Evolutionary conservation across 2,888 invertebrate species (phyloP), one percentile per base, ranked within the genome.

Genomic region (Ophioninae sp.): DNA sequence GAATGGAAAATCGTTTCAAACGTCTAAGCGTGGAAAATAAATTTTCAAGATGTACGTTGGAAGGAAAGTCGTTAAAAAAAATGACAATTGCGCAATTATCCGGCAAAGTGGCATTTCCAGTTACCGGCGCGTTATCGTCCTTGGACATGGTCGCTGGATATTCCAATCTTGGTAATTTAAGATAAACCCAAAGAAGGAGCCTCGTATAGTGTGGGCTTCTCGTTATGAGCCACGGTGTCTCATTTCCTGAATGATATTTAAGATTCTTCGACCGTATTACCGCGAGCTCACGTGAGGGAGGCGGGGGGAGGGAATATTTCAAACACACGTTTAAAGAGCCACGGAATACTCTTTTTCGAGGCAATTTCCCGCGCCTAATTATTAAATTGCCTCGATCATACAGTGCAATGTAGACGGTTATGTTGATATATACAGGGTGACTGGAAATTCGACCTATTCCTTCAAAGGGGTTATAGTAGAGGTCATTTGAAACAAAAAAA

Each of bases 221-320:
- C 75, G 78, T 81, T 85, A 85, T 74, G 74, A 65, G 69, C 71
- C 80, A 69, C 80, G 75, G 85, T 82, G 63, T 74, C 77, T 86
- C 85, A 85, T 84, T 86, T 86, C 86, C 86, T 84, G 85, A 79
- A 85, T 73, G 44, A 78, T 61, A 63, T 83, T 85, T 79, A 79
- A 84, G 82, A 77, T 79, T 77, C 68, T 72, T 39, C 41, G 20
- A 65, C 64, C 58, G 30, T 81, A 51, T 73, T 68, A 67, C 39
- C 56, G 59, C 67, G 41, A 61, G 44, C 65, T 44, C 56, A 65
- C 63, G 68, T 74, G 78, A 63, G 63, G 30, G 30, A 30, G 3
- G 30, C 1, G 30, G 30, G 30, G 30, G 30, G 30, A 74, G 58
- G 78, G 64, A 71, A 59, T 69, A 68, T 0, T 69, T 44, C 13